A percentile compares a stretch with the other conserved stretches of the same genome.
Conservation (phyloP, 2,797 vertebrate genomes). For the Lepus oiostolus region DNA sequence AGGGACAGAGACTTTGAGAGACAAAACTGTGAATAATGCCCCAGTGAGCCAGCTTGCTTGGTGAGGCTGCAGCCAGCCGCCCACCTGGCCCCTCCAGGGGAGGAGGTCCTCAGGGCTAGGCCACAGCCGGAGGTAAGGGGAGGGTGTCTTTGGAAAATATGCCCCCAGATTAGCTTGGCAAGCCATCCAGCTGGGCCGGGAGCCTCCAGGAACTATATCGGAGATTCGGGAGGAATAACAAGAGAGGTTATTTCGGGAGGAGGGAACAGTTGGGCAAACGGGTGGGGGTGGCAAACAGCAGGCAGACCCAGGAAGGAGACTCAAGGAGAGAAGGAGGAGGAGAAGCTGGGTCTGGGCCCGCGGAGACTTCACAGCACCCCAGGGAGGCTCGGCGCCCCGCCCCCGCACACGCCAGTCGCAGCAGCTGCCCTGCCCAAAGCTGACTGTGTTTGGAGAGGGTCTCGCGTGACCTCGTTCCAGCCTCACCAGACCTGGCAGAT, state of each 20-base stretch:
- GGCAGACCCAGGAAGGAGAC: conserved; percentile 37
- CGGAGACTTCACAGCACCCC: not conserved
- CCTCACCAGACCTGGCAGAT: not conserved
- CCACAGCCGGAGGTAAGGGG: not conserved
- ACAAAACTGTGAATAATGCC: not conserved
- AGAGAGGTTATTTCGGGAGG: conserved; percentile 64
- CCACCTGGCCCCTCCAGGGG: not conserved
- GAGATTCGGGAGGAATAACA: conserved; percentile 56
- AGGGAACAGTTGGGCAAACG: not conserved
- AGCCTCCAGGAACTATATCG: not conserved
- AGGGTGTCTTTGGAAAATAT: not conserved
- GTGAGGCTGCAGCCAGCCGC: not conserved
- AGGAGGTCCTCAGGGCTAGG: not conserved
- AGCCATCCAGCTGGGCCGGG: conserved; percentile 34
- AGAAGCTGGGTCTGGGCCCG: not conserved
- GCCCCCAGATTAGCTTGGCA: not conserved
- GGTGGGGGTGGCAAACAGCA: conserved; percentile 48
- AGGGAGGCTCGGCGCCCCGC: not conserved
- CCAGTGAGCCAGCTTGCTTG: not conserved
- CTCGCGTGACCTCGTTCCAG: not conserved
- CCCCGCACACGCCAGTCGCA: not conserved
- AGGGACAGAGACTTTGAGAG: conserved; percentile 5
- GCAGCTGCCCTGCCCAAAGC: not conserved
- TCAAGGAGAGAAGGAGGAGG: not conserved
- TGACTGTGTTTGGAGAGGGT: not conserved